phyloP scores from a whole-genome alignment of 2,113 vertebrate genomes.

The Rhea pennata region DNA sequence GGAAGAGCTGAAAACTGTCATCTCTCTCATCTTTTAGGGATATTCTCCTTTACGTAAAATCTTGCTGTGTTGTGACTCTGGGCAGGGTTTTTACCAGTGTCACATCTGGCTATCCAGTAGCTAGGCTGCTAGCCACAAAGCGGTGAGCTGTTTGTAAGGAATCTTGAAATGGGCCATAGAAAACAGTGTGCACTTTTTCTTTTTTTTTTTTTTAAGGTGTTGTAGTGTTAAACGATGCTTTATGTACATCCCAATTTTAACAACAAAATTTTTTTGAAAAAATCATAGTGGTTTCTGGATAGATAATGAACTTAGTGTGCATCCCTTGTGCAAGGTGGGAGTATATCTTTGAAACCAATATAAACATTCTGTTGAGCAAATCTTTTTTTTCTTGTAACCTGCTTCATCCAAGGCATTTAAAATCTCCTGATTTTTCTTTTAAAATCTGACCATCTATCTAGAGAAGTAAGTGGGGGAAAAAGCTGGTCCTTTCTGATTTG shows the following conservation, averaged over 20 bases:
- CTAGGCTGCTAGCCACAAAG: background rate
- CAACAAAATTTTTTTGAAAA: background rate
- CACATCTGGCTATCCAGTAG: background rate
- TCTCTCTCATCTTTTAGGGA: background rate
- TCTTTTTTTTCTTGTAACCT: background rate
- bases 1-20: background rate
- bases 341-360: background rate
- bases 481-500: background rate
- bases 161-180: background rate
- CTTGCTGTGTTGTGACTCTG: background rate
- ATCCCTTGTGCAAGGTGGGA: background rate
- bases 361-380: background rate
- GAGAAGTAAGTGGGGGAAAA: background rate
- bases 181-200: background rate
- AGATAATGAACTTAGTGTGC: background rate
- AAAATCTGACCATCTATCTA: background rate
- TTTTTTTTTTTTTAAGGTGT: background rate
- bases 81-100: background rate
- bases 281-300: background rate
- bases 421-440: background rate
- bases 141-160: background rate
- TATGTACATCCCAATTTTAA: background rate
- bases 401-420: background rate
- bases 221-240: background rate
- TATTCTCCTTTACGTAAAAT: background rate